Evolutionary conservation across 2,113 vertebrate genomes (phyloP).

Genomic region (Phycodurus eques): DNA sequence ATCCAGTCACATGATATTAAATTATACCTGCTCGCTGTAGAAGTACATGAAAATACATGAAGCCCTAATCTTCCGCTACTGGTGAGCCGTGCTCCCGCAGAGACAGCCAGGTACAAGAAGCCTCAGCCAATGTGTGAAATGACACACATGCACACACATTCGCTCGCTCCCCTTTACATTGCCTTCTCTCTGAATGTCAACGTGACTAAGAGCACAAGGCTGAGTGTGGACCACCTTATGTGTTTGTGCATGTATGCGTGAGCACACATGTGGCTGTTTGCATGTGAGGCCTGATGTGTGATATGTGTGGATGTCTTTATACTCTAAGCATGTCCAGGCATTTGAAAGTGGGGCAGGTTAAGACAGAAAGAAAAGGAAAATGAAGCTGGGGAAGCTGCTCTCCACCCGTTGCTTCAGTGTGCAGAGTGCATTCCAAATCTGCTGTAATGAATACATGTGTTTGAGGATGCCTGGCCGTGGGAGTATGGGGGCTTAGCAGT

Average conservation of each 20-base stretch:
- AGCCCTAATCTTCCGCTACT: constrained; percentile 12
- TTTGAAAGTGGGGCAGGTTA: constrained; percentile 44
- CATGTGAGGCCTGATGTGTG: neutral
- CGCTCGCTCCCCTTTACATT: neutral
- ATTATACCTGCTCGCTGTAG: constrained; percentile 15
- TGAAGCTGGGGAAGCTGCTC: constrained; percentile 12
- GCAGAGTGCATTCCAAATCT: constrained; percentile 36
- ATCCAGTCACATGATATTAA: constrained; percentile 21
- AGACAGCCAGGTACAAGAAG: constrained; percentile 13
- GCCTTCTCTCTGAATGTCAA: constrained; percentile 35
- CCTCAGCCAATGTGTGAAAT: constrained; percentile 2
- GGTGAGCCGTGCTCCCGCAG: constrained; percentile 15
- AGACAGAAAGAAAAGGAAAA: constrained; percentile 19
- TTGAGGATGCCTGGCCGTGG: constrained; percentile 53
- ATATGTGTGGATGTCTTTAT: constrained; percentile 9
- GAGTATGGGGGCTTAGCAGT: constrained; percentile 63
- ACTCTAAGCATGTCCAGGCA: constrained; percentile 19
- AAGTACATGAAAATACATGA: constrained; percentile 6
- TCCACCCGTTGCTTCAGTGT: constrained; percentile 22
- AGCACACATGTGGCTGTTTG: neutral
- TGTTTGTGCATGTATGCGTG: constrained; percentile 17
- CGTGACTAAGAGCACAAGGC: constrained; percentile 29
- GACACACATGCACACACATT: constrained; percentile 7
- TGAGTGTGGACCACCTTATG: constrained; percentile 5
- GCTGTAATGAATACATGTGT: constrained; percentile 60